Percentiles rank a stretch among this genome's conserved stretches.
phyloP scores from a whole-genome alignment of 2,113 vertebrate genomes.

The Motacilla tschutschensis region DNA sequence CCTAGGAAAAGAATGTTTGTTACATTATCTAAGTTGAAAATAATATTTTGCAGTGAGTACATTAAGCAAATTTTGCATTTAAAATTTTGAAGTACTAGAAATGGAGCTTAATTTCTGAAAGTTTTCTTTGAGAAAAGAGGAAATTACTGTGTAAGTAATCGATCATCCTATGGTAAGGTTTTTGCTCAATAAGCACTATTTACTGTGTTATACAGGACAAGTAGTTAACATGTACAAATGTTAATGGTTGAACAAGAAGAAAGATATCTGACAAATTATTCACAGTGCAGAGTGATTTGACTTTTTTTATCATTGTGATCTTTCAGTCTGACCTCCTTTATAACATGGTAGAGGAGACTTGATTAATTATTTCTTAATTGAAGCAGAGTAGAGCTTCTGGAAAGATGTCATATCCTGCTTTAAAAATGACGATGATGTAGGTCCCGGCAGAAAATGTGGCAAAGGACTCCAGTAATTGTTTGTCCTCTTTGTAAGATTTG shows the following conservation, averaged over 20 bases:
- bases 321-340: background rate
- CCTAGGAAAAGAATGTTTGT: background rate
- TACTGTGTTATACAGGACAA: background rate
- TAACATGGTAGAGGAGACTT: background rate
- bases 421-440: background rate
- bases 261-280: background rate
- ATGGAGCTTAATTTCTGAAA: background rate
- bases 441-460: background rate
- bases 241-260: background rate
- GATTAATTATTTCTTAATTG: constrained; percentile 27
- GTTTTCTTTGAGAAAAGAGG: background rate
- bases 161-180: background rate
- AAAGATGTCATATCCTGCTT: background rate
- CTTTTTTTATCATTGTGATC: constrained; percentile 1
- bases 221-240: background rate
- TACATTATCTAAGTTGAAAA: background rate
- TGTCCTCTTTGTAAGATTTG: background rate
- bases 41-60: background rate
- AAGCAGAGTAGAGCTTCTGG: background rate
- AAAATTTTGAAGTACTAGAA: background rate
- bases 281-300: background rate
- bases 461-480: background rate
- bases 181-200: background rate
- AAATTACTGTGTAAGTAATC: background rate
- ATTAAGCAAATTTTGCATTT: background rate